phyloP scores from a whole-genome alignment of 2,113 vertebrate genomes.

The Capricornis sumatraensis region DNA sequence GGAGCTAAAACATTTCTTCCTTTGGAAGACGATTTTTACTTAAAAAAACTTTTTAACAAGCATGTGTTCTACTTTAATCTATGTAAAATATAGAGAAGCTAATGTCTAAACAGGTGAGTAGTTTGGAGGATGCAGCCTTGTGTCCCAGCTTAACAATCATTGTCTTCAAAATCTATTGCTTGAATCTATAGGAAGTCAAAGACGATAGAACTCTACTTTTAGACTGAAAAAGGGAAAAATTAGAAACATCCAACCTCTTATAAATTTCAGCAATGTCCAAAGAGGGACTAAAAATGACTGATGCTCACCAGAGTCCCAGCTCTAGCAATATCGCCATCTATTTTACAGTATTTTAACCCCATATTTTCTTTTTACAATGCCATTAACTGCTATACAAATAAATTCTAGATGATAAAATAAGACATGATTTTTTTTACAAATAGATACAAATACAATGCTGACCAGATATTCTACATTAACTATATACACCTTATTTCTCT shows the following conservation, averaged over 20 bases:
- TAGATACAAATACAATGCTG: slow-evolving; percentile 83
- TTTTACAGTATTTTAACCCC: slow-evolving; percentile 81
- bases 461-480: slow-evolving; percentile 80
- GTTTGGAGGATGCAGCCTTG: slow-evolving; percentile 10
- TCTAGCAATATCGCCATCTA: slow-evolving; percentile 79
- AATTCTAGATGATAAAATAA: slow-evolving; percentile 81
- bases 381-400: slow-evolving; percentile 83
- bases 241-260: slow-evolving; percentile 71
- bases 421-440: slow-evolving; percentile 83
- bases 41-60: slow-evolving; percentile 10
- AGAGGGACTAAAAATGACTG: slow-evolving; percentile 75
- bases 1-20: slow-evolving; percentile 48
- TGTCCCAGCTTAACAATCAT: slow-evolving; percentile 37
- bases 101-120: slow-evolving; percentile 14
- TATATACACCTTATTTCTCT: slow-evolving; percentile 81
- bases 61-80: neutral
- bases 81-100: slow-evolving; percentile 34
- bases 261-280: slow-evolving; percentile 74
- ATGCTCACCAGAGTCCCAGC: slow-evolving; percentile 83
- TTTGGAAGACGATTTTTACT: slow-evolving; percentile 69
- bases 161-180: slow-evolving; percentile 65
- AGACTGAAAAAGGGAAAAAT: slow-evolving; percentile 51
- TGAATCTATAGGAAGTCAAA: slow-evolving; percentile 55
- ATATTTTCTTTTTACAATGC: slow-evolving; percentile 74
- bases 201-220: slow-evolving; percentile 47